Percentiles rank a stretch among this genome's conserved stretches.
Evolutionary conservation across 1,140 invertebrate genomes (phyloP).

Genomic region (Nasonia longicornis): DNA sequence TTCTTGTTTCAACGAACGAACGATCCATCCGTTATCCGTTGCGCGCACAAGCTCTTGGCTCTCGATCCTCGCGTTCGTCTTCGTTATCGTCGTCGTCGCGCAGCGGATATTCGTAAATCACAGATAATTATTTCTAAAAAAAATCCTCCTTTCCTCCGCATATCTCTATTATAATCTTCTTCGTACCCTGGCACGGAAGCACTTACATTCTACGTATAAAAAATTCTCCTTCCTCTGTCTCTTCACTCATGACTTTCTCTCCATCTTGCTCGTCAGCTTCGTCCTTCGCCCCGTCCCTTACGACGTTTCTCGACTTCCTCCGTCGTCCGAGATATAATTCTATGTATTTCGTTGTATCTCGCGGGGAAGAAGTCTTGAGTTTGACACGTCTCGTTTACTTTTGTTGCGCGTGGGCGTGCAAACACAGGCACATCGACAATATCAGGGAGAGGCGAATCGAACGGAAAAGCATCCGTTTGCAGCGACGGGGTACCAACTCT

Average conservation of each 20-base stretch:
- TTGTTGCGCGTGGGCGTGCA: background rate
- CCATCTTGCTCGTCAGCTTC: background rate
- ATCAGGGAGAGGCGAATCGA: slow-evolving; percentile 14
- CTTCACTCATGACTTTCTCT: slow-evolving; percentile 19
- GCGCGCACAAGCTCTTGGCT: slow-evolving; percentile 3
- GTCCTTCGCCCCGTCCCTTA: background rate
- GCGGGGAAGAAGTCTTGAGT: slow-evolving; percentile 13
- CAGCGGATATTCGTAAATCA: slow-evolving; percentile 46
- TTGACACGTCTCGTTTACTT: background rate
- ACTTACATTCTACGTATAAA: slow-evolving; percentile 65
- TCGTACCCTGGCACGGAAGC: slow-evolving; percentile 61
- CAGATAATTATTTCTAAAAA: slow-evolving; percentile 50
- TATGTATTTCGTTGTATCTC: slow-evolving; percentile 42
- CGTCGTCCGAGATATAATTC: slow-evolving; percentile 22
- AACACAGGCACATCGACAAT: background rate
- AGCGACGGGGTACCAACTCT: background rate
- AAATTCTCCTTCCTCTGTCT: slow-evolving; percentile 55
- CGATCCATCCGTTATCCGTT: slow-evolving; percentile 29
- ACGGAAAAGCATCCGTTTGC: background rate
- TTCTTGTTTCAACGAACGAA: slow-evolving; percentile 28
- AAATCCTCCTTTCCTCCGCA: slow-evolving; percentile 42
- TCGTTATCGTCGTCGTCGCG: slow-evolving; percentile 12
- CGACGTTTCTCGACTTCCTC: slow-evolving; percentile 4
- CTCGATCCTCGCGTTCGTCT: background rate
- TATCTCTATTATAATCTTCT: slow-evolving; percentile 57